Evolutionary conservation across 1,140 invertebrate genomes (phyloP).

Genomic region (Panagrolaimus sp.): DNA sequence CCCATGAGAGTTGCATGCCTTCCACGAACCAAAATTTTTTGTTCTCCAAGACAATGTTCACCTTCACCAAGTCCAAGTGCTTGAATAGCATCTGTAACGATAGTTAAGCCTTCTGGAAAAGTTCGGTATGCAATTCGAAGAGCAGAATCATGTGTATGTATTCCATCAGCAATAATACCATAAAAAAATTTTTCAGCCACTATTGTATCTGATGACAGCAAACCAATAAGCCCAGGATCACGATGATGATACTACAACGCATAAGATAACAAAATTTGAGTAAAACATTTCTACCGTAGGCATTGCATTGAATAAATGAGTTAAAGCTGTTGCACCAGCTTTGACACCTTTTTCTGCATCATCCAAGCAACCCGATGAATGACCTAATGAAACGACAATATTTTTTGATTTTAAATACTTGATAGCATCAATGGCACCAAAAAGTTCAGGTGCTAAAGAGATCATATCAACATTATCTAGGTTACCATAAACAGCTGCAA

Average conservation of each 20-base stretch:
- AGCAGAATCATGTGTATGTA: constrained; percentile 91
- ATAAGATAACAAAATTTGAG: constrained; percentile 27
- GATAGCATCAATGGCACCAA: constrained; percentile 70
- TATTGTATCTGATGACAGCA: constrained; percentile 73
- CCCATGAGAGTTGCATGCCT: constrained; percentile 73
- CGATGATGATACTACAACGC: constrained; percentile 83
- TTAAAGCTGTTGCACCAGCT: constrained; percentile 84
- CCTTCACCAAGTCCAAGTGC: constrained; percentile 82
- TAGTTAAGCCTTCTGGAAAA: constrained; percentile 76
- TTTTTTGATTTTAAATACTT: constrained; percentile 58
- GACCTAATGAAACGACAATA: constrained; percentile 61
- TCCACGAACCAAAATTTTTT: constrained; percentile 72
- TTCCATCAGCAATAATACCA: constrained; percentile 90
- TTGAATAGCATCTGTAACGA: constrained; percentile 92
- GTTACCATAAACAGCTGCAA: constrained; percentile 70
- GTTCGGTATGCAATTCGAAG: constrained; percentile 82
- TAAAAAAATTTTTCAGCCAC: constrained; percentile 70
- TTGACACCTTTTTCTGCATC: constrained; percentile 77
- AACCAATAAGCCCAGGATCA: constrained; percentile 87
- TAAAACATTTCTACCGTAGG: constrained; percentile 68
- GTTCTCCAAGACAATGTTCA: constrained; percentile 75
- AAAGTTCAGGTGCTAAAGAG: constrained; percentile 86
- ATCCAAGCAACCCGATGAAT: constrained; percentile 75
- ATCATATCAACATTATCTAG: constrained; percentile 77
- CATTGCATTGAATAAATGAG: constrained; percentile 99